Evolutionary conservation across 2,797 vertebrate species (phyloP), one percentile per base, ranked within the genome.

Genomic region (Garrulus glandarius): DNA sequence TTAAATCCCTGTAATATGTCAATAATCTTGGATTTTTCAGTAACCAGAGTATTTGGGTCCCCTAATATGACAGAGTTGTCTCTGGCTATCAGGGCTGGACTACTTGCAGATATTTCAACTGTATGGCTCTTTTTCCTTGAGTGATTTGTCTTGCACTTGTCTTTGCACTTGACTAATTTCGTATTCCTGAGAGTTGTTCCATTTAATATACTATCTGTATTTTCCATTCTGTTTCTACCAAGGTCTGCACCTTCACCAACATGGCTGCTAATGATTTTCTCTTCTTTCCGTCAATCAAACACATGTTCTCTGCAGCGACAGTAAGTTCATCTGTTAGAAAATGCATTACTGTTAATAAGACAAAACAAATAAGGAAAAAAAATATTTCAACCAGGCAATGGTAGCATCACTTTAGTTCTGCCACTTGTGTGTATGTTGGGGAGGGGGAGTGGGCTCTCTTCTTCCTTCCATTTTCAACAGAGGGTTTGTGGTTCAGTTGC

Each of bases 181-280:
- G 13, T 57, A 37, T 80, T 88, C 71, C 67, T 89, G 41, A 13
- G 72, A 77, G 47, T 30, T 86, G 63, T 77, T 81, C 60, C n/a
- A 39, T 95, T 96, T 92, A 95, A 89, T 92, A 93, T 89, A 95
- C 72, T 91, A 39, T 89, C 95, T 96, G 84, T 93, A 71, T 95
- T 93, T 95, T 93, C 63, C 53, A 60, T 95, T 93, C 72, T 82
- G 30, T 29, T 89, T 26, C 52, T 92, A 79, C 69, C 63, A 74
- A 81, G 75, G 72, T 32, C 79, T 36, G 21, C 44, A 96, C 70
- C 75, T 95, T 77, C 84, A 53, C 71, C 79, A 84, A 43, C 37
- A 63, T 57, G 89, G 55, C 71, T 92, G 83, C 61, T 96, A 96
- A 84, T 90, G 67, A 95, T 78, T 93, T 96, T 93, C 43, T 84